These are phyloP conservation scores for Xyrauchen texanus DNA, from an alignment of 2,113 vertebrate genomes.

Conservation along the genomic window DNA sequence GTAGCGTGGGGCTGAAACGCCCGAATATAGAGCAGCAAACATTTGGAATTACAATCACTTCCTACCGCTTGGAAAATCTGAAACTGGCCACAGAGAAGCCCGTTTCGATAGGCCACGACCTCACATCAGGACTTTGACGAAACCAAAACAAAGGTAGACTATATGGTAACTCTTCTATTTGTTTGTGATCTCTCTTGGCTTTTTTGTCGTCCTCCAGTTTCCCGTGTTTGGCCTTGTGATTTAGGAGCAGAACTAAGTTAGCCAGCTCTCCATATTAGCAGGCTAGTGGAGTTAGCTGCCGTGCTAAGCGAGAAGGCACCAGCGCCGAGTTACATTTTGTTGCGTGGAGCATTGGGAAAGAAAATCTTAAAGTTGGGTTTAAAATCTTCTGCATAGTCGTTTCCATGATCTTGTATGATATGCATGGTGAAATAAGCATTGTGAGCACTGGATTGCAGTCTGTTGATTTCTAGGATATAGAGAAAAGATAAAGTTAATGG, in stretches of 20 bases:
- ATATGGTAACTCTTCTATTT: slow-evolving; percentile 29
- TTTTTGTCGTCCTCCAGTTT: slow-evolving; percentile 18
- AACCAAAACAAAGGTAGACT: slow-evolving; percentile 54
- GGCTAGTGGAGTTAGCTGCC: slow-evolving; percentile 46
- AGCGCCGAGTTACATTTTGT: neutral
- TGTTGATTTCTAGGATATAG: neutral
- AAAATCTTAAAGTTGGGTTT: too few relatives aligned
- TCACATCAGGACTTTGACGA: slow-evolving; percentile 51
- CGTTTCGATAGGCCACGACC: slow-evolving; percentile 52
- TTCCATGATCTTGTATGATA: neutral
- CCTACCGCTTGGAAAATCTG: slow-evolving; percentile 53
- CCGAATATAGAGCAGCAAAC: slow-evolving; percentile 54
- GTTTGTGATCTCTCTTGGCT: neutral
- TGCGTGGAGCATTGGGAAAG: neutral
- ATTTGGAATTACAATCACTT: slow-evolving; percentile 58
- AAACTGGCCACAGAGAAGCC: slow-evolving; percentile 38
- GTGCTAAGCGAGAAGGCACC: slow-evolving; percentile 23
- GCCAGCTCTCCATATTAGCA: slow-evolving; percentile 47
- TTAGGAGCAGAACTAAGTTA: slow-evolving; percentile 37
- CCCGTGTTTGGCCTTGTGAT: slow-evolving; percentile 20
- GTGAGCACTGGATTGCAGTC: neutral
- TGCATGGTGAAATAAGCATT: neutral
- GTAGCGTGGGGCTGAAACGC: slow-evolving; percentile 69
- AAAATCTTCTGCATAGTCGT: neutral
- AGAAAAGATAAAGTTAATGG: slow-evolving; percentile 4